phyloP scores from a whole-genome alignment of 2,113 vertebrate genomes.

The Asarcornis scutulata region DNA sequence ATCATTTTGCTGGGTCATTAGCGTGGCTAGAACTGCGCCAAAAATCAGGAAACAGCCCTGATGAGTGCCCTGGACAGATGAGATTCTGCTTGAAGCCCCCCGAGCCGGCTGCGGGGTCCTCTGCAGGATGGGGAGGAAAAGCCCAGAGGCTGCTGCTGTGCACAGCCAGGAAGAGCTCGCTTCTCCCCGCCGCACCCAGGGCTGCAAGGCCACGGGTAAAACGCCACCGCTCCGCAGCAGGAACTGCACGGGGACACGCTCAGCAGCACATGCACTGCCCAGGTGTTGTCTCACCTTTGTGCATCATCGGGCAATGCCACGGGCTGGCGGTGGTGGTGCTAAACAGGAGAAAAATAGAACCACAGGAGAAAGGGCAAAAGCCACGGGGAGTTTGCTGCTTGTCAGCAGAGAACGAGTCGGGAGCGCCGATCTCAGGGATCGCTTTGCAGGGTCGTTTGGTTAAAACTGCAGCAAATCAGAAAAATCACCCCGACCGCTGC shows the following conservation, averaged over 20 bases:
- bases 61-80: background rate
- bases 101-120: too few relatives aligned
- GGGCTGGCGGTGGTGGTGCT: background rate
- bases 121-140: background rate
- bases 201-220: too few relatives aligned
- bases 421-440: background rate
- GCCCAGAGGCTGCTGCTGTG: background rate
- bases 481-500: background rate
- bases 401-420: background rate
- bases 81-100: background rate
- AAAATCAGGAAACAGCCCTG: background rate
- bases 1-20: background rate
- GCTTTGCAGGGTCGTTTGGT: background rate
- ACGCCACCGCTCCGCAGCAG: background rate
- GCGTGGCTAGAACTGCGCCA: background rate
- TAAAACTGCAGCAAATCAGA: background rate
- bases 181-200: background rate
- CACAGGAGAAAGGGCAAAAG: background rate
- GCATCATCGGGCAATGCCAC: accelerated
- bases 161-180: background rate
- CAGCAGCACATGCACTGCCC: accelerated
- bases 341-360: background rate
- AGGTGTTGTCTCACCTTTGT: accelerated
- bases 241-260: background rate
- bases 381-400: background rate